Percentiles rank a stretch among this genome's conserved stretches.
Conservation (phyloP, 2,797 vertebrate species). For the Oreortyx pictus region DNA sequence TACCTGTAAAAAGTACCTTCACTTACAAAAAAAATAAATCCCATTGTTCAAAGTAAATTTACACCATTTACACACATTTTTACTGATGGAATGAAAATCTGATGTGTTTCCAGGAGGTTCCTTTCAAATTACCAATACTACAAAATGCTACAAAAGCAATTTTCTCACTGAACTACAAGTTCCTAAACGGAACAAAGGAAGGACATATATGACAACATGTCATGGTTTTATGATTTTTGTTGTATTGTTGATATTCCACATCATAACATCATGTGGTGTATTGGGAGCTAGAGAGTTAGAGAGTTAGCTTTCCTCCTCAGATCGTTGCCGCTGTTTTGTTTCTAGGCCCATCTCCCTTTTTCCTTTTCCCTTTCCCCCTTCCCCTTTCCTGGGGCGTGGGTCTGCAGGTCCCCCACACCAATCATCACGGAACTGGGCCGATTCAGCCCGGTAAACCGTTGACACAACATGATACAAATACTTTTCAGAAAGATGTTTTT, state of each 20-base stretch:
- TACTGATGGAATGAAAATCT: not conserved
- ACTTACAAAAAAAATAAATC: not conserved
- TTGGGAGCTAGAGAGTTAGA: too few species aligned
- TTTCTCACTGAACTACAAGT: not conserved
- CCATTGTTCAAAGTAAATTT: constrained; percentile 14
- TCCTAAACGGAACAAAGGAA: not conserved
- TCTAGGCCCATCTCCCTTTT: too few species aligned
- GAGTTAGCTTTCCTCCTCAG: too few species aligned
- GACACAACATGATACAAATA: not conserved
- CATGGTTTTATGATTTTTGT: too few species aligned
- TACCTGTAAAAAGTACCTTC: not conserved
- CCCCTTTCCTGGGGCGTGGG: too few species aligned
- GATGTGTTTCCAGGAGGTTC: not conserved
- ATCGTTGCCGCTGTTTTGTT: too few species aligned
- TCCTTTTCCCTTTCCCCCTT: too few species aligned
- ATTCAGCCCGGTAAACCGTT: too few species aligned
- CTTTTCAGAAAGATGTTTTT: not conserved
- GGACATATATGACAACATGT: not conserved
- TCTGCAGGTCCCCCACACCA: too few species aligned
- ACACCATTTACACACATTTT: not conserved
- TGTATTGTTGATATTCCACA: too few species aligned
- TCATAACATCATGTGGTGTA: too few species aligned
- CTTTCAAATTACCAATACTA: constrained; percentile 19
- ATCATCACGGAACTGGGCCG: too few species aligned
- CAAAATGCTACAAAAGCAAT: constrained; percentile 11